phyloP scores from a whole-genome alignment of 1,140 invertebrate genomes.

The Aradophagus sp. region DNA sequence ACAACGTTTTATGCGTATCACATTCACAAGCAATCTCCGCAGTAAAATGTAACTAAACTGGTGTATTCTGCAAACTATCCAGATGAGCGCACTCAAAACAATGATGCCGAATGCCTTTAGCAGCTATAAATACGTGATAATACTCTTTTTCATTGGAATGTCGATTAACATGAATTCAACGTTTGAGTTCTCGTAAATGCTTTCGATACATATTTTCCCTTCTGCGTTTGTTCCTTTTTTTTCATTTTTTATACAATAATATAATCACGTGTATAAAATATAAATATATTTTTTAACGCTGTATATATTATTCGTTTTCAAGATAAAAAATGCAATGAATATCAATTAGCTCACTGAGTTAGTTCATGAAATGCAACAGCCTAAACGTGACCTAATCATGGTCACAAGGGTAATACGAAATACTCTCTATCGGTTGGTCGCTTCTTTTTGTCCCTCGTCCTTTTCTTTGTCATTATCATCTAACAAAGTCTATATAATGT shows the following conservation, averaged over 20 bases:
- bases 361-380: slow-evolving; percentile 49
- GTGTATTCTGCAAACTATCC: slow-evolving; percentile 45
- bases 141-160: slow-evolving; percentile 6
- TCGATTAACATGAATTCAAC: slow-evolving; percentile 13
- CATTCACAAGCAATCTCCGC: slow-evolving; percentile 27
- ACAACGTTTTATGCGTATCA: slow-evolving; percentile 18
- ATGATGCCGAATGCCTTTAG: slow-evolving; percentile 9
- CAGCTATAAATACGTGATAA: slow-evolving; percentile 9
- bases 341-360: slow-evolving; percentile 36
- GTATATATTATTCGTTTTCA: slow-evolving; percentile 25
- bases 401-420: slow-evolving; percentile 31
- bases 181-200: neutral
- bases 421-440: slow-evolving; percentile 10
- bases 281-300: slow-evolving; percentile 43
- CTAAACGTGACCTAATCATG: slow-evolving; percentile 20
- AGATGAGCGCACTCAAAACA: slow-evolving; percentile 27
- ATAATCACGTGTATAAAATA: slow-evolving; percentile 47
- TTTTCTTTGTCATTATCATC: too few relatives aligned
- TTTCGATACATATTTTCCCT: slow-evolving; percentile 1
- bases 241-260: slow-evolving; percentile 18
- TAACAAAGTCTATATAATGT: slow-evolving; percentile 43
- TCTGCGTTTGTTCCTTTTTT: too few relatives aligned
- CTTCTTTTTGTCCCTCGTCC: slow-evolving; percentile 8
- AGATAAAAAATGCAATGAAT: slow-evolving; percentile 43
- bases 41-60: slow-evolving; percentile 27